A percentile compares a stretch with the other conserved stretches of the same genome.
phyloP scores from a whole-genome alignment of 2,888 invertebrate species.

The Apodemia hepburni region DNA sequence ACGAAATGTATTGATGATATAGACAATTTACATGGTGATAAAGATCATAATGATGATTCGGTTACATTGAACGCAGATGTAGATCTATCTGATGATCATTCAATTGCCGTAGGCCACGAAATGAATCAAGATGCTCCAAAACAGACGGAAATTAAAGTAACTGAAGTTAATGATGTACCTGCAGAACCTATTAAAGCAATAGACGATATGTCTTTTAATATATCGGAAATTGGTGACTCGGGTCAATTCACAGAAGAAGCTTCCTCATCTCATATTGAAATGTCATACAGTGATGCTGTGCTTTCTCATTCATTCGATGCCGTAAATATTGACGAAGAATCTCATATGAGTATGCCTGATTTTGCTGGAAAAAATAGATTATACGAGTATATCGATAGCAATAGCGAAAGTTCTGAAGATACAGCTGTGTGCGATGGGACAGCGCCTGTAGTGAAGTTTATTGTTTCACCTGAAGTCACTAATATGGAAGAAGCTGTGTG shows the following conservation, averaged over 20 bases:
- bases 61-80: constrained; percentile 64
- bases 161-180: not conserved
- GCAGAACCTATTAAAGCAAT: constrained; percentile 32
- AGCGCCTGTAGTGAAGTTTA: constrained; percentile 19
- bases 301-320: constrained; percentile 60
- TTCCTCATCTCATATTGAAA: constrained; percentile 56
- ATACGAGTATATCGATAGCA: constrained; percentile 63
- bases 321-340: constrained; percentile 50
- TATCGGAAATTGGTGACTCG: constrained; percentile 63
- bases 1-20: constrained; percentile 69
- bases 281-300: constrained; percentile 59
- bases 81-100: constrained; percentile 64
- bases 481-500: constrained; percentile 47
- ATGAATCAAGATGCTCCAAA: not conserved
- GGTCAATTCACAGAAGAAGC: constrained; percentile 69
- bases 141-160: not conserved
- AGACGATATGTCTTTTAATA: constrained; percentile 54
- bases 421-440: constrained; percentile 60
- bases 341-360: constrained; percentile 30
- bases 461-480: constrained; percentile 19
- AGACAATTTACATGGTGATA: constrained; percentile 53
- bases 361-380: constrained; percentile 36
- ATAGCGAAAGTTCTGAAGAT: constrained; percentile 60
- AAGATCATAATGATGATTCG: constrained; percentile 47
- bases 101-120: constrained; percentile 25